Percentiles rank a stretch among this genome's conserved stretches.
Conservation (phyloP, 2,113 vertebrate species). For the Paramisgurnus dabryanus region DNA sequence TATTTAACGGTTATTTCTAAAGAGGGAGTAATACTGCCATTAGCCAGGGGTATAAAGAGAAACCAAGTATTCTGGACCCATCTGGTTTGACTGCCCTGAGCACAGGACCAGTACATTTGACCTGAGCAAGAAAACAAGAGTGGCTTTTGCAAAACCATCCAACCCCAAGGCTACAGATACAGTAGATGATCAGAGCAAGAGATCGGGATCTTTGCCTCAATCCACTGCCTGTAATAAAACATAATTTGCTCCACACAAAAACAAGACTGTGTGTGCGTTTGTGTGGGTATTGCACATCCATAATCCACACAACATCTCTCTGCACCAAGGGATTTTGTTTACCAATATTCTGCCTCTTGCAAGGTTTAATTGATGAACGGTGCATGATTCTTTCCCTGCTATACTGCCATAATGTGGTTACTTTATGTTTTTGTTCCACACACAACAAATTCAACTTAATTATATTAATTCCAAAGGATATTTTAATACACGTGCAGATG, state of each 20-base stretch:
- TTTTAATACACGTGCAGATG: not conserved
- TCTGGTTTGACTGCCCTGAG: constrained; percentile 3
- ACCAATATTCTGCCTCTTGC: not conserved
- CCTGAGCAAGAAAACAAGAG: not conserved
- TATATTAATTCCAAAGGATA: not conserved
- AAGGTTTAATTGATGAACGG: not conserved
- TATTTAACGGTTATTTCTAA: not conserved
- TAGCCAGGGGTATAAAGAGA: not conserved
- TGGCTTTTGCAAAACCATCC: not conserved
- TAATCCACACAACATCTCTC: not conserved
- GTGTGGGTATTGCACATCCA: not conserved
- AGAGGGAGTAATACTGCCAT: not conserved
- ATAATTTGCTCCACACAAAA: not conserved
- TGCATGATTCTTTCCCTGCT: not conserved
- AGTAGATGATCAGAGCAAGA: constrained; percentile 19
- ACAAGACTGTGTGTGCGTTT: not conserved
- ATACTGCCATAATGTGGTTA: not conserved
- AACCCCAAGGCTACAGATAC: constrained; percentile 12
- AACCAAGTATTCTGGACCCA: not conserved
- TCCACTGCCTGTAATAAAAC: not conserved
- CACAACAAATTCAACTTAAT: not conserved
- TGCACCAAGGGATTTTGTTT: not conserved
- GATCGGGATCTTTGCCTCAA: constrained; percentile 4
- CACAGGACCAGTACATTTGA: not conserved
- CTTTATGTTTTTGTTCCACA: not conserved